Base-by-base conservation (phyloP, 1,140 invertebrate genomes). In the Agrypnia vestita region DNA sequence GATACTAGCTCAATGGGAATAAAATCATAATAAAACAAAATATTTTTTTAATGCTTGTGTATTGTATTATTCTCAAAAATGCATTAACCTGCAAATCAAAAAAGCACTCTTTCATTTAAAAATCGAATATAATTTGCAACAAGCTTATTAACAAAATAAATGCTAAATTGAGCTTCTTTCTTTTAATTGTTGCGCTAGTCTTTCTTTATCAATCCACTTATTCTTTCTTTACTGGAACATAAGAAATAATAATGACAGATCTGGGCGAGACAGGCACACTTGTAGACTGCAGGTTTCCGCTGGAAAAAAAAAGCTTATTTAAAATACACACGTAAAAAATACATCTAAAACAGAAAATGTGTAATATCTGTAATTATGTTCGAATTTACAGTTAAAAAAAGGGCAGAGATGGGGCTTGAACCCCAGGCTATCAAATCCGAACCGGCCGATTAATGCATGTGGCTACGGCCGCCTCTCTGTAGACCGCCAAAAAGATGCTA, bases 251-350 rank as follows among this genome's bases (percentile, higher is more conserved):
- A n/a, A 83, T 79, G 7, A 76, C 64, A 35, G 82, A 83, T 15
- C 79, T 80, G 0, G 79, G 51, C 4, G 79, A 81, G 10, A 83
- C 49, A 43, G 77, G 21, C 17, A 83, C 73, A 43, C 72, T 64
- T 21, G 44, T 11, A 25, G 82, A 59, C n/a, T 61, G 64, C 4
- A 83, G 62, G 44, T 83, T 83, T 12, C 44, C 69, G 56, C 82
- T 83, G 59, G 76, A 83, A 81, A 15, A 61, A 76, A 79, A 78
- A n/a, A n/a, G n/a, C n/a, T n/a, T n/a, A n/a, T n/a, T n/a, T n/a
- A n/a, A n/a, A 76, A 51, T 21, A 77, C 81, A 72, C 46, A 56
- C 0, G n/a, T 44, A 64, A 25, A 25, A 64, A 21, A 64, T 4
- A 69, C n/a, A 49, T 69, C 10, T 61, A 15, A 3, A 61, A 19